A percentile compares a stretch with the other conserved stretches of the same genome.
phyloP scores from a whole-genome alignment of 2,888 invertebrate genomes.

The Drosophila prostipennis region DNA sequence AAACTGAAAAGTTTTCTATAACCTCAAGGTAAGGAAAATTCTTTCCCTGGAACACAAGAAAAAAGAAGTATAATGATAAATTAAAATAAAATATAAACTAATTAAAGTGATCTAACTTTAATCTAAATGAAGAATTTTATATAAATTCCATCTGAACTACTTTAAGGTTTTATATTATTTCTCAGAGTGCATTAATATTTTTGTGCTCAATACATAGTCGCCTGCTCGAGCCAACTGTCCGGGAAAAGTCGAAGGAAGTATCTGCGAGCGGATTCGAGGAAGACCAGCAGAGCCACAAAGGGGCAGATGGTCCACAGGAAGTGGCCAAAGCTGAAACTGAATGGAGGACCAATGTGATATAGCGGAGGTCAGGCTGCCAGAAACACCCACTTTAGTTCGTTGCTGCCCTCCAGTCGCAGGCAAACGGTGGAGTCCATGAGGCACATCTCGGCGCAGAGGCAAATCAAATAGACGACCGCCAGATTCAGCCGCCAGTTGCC shows the following conservation, averaged over 20 bases:
- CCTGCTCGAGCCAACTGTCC: conserved; percentile 48
- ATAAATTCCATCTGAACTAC: no score
- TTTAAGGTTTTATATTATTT: background rate
- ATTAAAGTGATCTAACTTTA: no score
- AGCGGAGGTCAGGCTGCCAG: background rate
- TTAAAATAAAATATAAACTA: no score
- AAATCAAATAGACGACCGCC: conserved; percentile 39
- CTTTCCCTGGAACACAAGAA: background rate
- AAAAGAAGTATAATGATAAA: background rate
- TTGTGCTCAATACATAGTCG: conserved; percentile 21
- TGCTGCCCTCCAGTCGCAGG: conserved; percentile 11
- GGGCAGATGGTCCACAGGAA: conserved; percentile 42
- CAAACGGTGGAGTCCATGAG: background rate
- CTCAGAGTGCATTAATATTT: background rate
- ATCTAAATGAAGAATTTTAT: no score
- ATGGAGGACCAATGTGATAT: background rate
- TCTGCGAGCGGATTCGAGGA: conserved; percentile 42
- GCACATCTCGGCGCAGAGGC: background rate
- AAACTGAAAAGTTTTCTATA: conserved; percentile 3
- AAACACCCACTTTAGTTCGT: conserved; percentile 37
- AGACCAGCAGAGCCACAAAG: conserved; percentile 6
- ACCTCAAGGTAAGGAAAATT: background rate
- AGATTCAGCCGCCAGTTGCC: conserved; percentile 30
- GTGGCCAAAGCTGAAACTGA: conserved; percentile 25
- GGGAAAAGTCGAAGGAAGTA: conserved; percentile 49